Evolutionary conservation across 2,113 vertebrate species (phyloP), one percentile per base, ranked within the genome.

Genomic region (Natator depressus): DNA sequence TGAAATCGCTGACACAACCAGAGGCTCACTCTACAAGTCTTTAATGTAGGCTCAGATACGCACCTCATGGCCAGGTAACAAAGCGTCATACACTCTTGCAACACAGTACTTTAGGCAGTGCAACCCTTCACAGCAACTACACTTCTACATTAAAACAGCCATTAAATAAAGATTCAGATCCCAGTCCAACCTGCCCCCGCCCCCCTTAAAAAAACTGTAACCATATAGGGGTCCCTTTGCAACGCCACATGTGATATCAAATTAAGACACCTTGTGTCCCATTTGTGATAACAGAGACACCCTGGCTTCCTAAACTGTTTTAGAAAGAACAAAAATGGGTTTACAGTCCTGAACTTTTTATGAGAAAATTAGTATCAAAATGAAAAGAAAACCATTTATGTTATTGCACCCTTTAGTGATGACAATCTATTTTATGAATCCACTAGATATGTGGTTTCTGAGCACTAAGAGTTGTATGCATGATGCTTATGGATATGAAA

Each of bases 111-210:
- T 50, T n/a, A 95, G 96, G 91, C 93, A 94, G 49, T 89, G 42
- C n/a, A 91, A 91, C 12, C 85, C 90, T 93, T 91, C 89, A 90
- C 85, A 96, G 94, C 65, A 96, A 93, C 72, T 87, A 31, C 90
- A 95, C 0, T 2, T 59, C 88, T 88, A n/a, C 38, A 85, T 53
- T 51, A 86, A 50, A 72, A 38, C 50, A n/a, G 78, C n/a, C 35
- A 88, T n/a, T 95, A 84, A 88, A 94, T 92, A 1, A 89, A 89
- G 83, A 96, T 90, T 85, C 31, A 76, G 72, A 55, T 42, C 49
- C 46, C 78, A n/a, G 49, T 80, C 27, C 55, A 24, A 62, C 12
- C 3, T 35, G 13, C 29, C 13, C 29, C 6, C 29, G 8, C 6
- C 59, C 29, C 13, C 6, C 27, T 12, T 62, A 46, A 51, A 14